Evolutionary conservation across 2,113 vertebrate genomes (phyloP).

Genomic region (Phycodurus eques): DNA sequence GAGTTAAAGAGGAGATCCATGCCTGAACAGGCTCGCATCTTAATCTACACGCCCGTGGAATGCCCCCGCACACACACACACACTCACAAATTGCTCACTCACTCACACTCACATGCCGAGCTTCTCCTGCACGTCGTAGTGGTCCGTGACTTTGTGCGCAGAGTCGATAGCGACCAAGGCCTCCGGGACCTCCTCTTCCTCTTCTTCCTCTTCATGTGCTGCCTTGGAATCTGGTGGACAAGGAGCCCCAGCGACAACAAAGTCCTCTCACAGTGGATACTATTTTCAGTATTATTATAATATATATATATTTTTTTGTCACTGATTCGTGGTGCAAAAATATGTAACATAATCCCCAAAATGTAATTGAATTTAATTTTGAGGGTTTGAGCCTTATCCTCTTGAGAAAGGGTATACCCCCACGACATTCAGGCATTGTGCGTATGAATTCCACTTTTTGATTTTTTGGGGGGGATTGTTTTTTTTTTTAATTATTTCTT

Average conservation of each 20-base stretch:
- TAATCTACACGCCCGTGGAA: not conserved
- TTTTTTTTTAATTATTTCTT: no score
- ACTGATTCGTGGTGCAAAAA: no score
- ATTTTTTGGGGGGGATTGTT: no score
- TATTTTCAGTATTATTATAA: no score
- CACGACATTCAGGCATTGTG: no score
- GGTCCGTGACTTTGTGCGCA: conserved; percentile 69
- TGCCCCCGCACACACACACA: not conserved
- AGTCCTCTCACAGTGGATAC: not conserved
- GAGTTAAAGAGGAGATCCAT: not conserved
- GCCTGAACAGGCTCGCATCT: conserved; percentile 24
- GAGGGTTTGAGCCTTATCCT: no score
- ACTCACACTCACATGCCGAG: conserved; percentile 80
- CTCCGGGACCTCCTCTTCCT: conserved; percentile 45
- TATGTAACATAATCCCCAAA: no score
- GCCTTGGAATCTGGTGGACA: conserved; percentile 35
- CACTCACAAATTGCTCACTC: conserved; percentile 70
- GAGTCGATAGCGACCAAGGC: conserved; percentile 68
- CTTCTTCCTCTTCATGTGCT: conserved; percentile 43
- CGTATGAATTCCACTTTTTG: no score
- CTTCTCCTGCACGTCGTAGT: conserved; percentile 78
- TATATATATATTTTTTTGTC: no score
- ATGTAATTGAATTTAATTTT: no score
- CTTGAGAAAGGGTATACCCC: no score
- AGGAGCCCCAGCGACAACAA: conserved; percentile 8